Conservation (phyloP, 2,797 vertebrate species). For the Amphiprion clarkii region DNA sequence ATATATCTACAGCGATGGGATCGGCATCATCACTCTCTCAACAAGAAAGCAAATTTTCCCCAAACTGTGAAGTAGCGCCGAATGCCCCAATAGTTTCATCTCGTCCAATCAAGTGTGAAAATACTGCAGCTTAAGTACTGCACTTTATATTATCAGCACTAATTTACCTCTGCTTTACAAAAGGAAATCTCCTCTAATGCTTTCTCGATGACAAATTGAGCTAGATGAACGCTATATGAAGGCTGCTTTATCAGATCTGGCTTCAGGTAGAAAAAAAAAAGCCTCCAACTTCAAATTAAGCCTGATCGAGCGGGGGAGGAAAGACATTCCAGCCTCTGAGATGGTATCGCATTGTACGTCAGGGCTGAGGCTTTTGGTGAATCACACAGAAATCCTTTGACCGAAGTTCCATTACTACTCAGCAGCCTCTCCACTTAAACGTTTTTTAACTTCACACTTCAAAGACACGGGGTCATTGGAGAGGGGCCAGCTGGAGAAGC, state of each 20-base stretch:
- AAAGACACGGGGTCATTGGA: constrained; percentile 68
- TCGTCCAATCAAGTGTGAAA: constrained; percentile 54
- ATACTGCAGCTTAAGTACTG: constrained; percentile 40
- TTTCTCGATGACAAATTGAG: constrained; percentile 68
- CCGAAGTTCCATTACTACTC: constrained; percentile 64
- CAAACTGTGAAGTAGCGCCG: neutral
- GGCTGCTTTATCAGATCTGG: constrained; percentile 79
- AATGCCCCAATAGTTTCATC: constrained; percentile 32
- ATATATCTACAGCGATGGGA: neutral
- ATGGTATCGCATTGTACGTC: constrained; percentile 75
- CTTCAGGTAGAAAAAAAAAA: constrained; percentile 58
- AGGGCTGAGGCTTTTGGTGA: constrained; percentile 56
- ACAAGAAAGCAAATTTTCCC: neutral
- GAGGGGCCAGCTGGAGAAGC: constrained; percentile 44
- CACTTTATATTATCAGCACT: constrained; percentile 38
- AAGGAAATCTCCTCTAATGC: constrained; percentile 47
- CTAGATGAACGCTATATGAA: constrained; percentile 56
- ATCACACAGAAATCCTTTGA: constrained; percentile 72
- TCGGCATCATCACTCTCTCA: neutral
- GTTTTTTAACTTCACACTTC: constrained; percentile 69
- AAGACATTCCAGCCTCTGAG: constrained; percentile 77
- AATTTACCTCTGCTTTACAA: constrained; percentile 39
- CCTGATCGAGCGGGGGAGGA: constrained; percentile 68
- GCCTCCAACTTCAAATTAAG: constrained; percentile 68
- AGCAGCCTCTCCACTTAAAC: constrained; percentile 51